Evolutionary conservation across 1,140 invertebrate genomes (phyloP), one percentile per base, ranked within the genome.

Genomic region (Diabrotica undecimpunctata): DNA sequence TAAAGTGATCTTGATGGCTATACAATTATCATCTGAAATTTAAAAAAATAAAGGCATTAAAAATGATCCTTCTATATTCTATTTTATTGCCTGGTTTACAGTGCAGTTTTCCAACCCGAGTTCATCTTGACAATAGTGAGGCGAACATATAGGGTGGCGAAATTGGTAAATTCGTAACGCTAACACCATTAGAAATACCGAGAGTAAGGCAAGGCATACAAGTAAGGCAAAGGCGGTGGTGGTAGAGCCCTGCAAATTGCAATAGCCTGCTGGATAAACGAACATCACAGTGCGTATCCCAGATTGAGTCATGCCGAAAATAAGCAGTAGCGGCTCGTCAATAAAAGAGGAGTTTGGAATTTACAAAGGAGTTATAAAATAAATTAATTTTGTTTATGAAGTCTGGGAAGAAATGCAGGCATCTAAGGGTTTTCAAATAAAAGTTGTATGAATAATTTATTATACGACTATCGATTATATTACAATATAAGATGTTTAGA

Each of bases 131-230:
- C 25, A 25, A 25, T 25, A 25, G 25, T 25, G 25, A 25, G 25
- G 25, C 25, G 70, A 74, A 75, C 72, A 73, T 76, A 74, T 77
- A 72, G 77, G 77, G 77, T 77, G 77, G 69, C 67, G 74, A 77
- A 77, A 78, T 78, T 78, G 77, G 76, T 78, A 78, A 78, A 78
- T 78, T 78, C 76, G 77, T 76, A 77, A 77, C 76, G 77, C 76
- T 77, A 77, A 78, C 76, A 77, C 77, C 73, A 77, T 78, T 78
- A 77, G 70, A 68, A 62, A 66, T 50, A 56, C 37, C 62, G 68
- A 46, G 57, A 52, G 12, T 51, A 38, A 54, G 64, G 62, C 13
- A 51, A 46, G 65, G 59, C 25, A 46, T 46, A 46, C 41, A 46
- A 46, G 41, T 46, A 46, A 46, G 55, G 54, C 54, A 65, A 59